Percentiles rank a stretch among this genome's conserved stretches.
phyloP scores from a whole-genome alignment of 2,113 vertebrate genomes.

The Xerus inauris region DNA sequence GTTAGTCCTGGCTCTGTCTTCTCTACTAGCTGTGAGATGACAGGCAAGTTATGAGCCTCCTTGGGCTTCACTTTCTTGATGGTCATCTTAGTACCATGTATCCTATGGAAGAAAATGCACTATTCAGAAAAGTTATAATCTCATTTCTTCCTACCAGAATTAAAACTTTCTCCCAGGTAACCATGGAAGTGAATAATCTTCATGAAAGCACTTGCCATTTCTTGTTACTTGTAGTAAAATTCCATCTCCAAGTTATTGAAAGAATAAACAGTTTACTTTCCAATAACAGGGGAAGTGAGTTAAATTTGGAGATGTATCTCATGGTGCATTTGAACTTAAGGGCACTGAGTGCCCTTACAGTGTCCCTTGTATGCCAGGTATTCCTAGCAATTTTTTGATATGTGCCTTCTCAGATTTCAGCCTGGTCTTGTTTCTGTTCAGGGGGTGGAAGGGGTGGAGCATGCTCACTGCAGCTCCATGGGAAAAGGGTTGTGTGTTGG shows the following conservation, averaged over 20 bases:
- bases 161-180: not conserved
- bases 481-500: not conserved
- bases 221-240: not conserved
- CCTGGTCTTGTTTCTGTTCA: not conserved
- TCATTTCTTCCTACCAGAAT: slow-evolving; percentile 9
- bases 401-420: slow-evolving; percentile 48
- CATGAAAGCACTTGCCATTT: not conserved
- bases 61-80: not conserved
- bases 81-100: not conserved
- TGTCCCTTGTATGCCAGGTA: not conserved
- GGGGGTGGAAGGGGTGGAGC: too few relatives aligned
- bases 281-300: not conserved
- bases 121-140: not conserved
- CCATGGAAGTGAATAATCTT: not conserved
- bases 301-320: not conserved
- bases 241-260: not conserved
- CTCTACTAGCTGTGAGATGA: not conserved
- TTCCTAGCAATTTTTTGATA: not conserved
- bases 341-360: not conserved
- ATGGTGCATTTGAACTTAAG: not conserved
- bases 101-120: not conserved
- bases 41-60: not conserved
- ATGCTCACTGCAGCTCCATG: not conserved
- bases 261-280: not conserved
- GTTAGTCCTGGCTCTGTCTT: not conserved